Base-by-base conservation (phyloP, 2,113 vertebrate species). In the Colossoma macropomum region DNA sequence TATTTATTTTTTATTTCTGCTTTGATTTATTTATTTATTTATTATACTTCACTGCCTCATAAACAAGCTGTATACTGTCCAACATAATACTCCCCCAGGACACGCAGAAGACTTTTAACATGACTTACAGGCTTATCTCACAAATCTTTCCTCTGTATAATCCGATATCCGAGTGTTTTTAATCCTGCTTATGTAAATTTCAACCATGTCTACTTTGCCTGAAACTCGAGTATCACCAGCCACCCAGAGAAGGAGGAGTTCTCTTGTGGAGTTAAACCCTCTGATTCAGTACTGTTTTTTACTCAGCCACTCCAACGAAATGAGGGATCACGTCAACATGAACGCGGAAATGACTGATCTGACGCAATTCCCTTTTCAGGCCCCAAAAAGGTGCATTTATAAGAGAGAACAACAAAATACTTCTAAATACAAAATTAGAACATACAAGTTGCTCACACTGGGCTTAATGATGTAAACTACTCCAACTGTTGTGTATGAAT, bases 61-160 rank as follows among this genome's bases (percentile, higher is more conserved):
- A 62, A 62, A 62, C 25, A 27, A 12, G 25, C 25, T 62, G 59
- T 62, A 62, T 27, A 62, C 59, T 62, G 25, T 27, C n/a, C n/a
- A 62, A 62, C 2, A 27, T 27, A 60, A 62, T 27, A 25, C n/a
- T 12, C 59, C 25, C 59, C 25, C 59, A 62, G n/a, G 59, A 27
- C n/a, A 4, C 12, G 7, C 23, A 27, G 59, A 62, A 62, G 59
- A 62, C 59, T 25, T 62, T 62, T 27, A 62, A 62, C 59, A 62
- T 27, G 59, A 62, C 59, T 62, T 27, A 27, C 59, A 13, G 59
- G 59, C 59, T 62, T 62, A 62, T 62, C 59, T 62, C 59, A 62
- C 59, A 62, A 62, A 62, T 62, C 59, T 25, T 62, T 27, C 59
- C 59, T 60, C n/a, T 13, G 59, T 62, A 62, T 62, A 62, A 62